Evolutionary conservation across 1,140 invertebrate genomes (phyloP).

Genomic region (Yoshiicerus persimilis): DNA sequence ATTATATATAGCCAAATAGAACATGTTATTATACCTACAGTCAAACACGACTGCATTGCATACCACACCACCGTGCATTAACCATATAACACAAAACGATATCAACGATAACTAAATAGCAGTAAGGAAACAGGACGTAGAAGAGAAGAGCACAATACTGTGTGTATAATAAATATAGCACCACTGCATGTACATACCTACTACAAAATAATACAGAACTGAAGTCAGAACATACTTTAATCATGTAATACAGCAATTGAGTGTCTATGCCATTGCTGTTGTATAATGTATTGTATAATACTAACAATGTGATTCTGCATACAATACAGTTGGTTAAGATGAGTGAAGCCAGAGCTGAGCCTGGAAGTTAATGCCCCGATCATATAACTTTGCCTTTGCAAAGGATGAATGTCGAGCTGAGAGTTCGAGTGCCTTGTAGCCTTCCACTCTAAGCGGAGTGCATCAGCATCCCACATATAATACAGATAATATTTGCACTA

Average conservation of each 20-base stretch:
- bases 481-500: background rate
- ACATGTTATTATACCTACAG: background rate
- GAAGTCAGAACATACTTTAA: background rate
- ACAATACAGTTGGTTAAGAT: background rate
- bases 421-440: conserved; percentile 20
- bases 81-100: background rate
- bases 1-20: background rate
- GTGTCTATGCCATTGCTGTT: background rate
- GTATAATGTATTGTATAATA: background rate
- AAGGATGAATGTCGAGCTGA: conserved; percentile 15
- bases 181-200: background rate
- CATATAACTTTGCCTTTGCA: conserved; percentile 13
- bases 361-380: conserved; percentile 21
- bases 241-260: background rate
- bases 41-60: background rate
- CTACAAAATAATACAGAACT: background rate
- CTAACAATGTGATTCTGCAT: background rate
- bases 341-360: background rate
- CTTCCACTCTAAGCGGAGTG: background rate
- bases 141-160: background rate
- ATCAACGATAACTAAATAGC: background rate
- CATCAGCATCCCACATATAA: conserved; percentile 10
- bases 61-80: background rate
- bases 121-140: background rate
- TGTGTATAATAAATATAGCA: background rate